Conservation (phyloP, 2,888 invertebrate genomes). For the Gymnoscelis rufifasciata region DNA sequence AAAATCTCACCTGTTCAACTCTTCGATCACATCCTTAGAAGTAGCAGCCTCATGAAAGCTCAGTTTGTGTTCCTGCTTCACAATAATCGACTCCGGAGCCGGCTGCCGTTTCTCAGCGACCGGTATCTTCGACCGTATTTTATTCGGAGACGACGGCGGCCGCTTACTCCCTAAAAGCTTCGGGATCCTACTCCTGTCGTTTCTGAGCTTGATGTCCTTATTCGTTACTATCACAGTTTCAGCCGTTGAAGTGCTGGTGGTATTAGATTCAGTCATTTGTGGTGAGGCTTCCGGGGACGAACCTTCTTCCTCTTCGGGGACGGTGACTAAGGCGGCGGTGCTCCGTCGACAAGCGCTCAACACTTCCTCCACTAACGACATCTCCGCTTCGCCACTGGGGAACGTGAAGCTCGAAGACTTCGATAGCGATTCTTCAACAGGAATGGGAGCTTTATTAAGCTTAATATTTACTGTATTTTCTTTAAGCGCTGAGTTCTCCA, state of each 20-base stretch:
- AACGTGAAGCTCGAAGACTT: constrained; percentile 66
- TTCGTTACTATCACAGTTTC: constrained; percentile 84
- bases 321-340: constrained; percentile 74
- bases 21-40: constrained; percentile 87
- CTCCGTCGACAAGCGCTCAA: constrained; percentile 67
- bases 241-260: constrained; percentile 84
- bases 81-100: constrained; percentile 59
- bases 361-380: constrained; percentile 69
- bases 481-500: constrained; percentile 60
- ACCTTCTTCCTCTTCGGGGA: constrained; percentile 82
- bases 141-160: constrained; percentile 67
- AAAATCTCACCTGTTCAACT: constrained; percentile 80
- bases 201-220: constrained; percentile 66
- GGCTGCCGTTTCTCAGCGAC: constrained; percentile 50
- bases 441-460: constrained; percentile 47
- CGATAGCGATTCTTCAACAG: constrained; percentile 49
- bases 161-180: constrained; percentile 71
- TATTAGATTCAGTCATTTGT: constrained; percentile 82
- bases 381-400: constrained; percentile 53
- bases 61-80: constrained; percentile 78
- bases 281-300: constrained; percentile 76
- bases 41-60: constrained; percentile 87
- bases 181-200: constrained; percentile 79
- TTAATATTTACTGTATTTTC: constrained; percentile 68
- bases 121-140: constrained; percentile 64